phyloP scores from a whole-genome alignment of 2,113 vertebrate genomes.

The Rhipidura dahli region DNA sequence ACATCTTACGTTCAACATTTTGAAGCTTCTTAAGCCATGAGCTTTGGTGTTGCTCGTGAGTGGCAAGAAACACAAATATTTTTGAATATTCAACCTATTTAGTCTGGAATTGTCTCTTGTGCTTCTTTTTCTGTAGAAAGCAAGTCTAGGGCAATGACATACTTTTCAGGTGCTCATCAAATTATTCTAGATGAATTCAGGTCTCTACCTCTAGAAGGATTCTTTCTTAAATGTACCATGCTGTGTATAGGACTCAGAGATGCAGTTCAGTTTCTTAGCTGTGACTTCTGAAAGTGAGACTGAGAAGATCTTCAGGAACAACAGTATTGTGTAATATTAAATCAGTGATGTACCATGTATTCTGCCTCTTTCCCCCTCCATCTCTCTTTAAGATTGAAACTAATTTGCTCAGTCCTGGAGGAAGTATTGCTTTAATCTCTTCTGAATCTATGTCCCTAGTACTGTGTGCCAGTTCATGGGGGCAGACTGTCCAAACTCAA shows the following conservation, averaged over 20 bases:
- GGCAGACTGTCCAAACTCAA: not conserved
- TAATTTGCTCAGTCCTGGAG: conserved; percentile 4
- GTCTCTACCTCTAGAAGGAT: not conserved
- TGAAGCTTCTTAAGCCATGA: not conserved
- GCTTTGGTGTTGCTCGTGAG: not conserved
- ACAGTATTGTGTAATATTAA: not conserved
- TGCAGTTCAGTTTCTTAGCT: not conserved
- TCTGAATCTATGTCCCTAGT: not conserved
- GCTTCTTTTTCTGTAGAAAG: not conserved
- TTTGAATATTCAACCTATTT: not conserved
- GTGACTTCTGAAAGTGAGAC: not conserved
- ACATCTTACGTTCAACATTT: not conserved
- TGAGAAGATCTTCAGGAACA: not conserved
- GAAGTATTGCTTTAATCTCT: conserved; percentile 29
- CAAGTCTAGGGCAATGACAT: not conserved
- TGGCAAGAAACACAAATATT: not conserved
- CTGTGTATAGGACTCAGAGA: not conserved
- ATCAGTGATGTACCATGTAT: not conserved
- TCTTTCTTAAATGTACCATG: not conserved
- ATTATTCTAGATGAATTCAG: not conserved
- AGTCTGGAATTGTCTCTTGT: not conserved
- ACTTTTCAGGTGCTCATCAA: not conserved
- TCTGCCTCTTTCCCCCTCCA: not conserved
- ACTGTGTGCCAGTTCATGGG: not conserved
- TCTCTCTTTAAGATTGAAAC: not conserved